Evolutionary conservation across 2,113 vertebrate species (phyloP).

Genomic region (Megaceryle maxima): DNA sequence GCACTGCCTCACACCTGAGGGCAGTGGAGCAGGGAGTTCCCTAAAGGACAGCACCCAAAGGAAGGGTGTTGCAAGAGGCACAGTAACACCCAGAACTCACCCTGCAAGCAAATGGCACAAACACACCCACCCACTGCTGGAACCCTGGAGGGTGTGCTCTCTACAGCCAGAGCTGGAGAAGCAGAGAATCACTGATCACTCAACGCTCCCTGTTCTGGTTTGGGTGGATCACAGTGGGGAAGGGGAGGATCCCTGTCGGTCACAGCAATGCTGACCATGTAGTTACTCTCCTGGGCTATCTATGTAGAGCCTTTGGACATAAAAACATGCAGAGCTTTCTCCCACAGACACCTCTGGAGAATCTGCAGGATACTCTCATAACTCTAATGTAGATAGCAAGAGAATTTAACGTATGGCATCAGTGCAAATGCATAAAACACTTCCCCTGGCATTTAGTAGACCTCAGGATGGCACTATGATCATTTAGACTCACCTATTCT

Average conservation of each 20-base stretch:
- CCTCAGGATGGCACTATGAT: neutral
- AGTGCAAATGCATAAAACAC: neutral
- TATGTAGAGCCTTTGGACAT: neutral
- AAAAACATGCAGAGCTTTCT: neutral
- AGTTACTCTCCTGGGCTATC: neutral
- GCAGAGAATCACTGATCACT: accelerated
- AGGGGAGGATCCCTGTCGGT: neutral
- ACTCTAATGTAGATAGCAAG: accelerated
- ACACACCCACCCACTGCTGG: accelerated
- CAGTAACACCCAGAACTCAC: accelerated
- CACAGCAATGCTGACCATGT: neutral
- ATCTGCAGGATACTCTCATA: neutral
- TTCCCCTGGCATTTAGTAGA: neutral
- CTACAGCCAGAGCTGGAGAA: accelerated
- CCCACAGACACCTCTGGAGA: accelerated
- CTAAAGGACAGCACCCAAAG: neutral
- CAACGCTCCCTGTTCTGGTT: neutral
- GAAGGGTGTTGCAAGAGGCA: neutral
- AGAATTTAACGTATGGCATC: neutral
- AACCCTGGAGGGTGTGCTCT: neutral
- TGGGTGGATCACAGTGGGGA: neutral
- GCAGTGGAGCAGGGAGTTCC: neutral
- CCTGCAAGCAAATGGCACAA: neutral
- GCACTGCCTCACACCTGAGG: neutral
- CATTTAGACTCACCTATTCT: neutral